A percentile compares a stretch with the other conserved stretches of the same genome.
Conservation (phyloP, 2,888 invertebrate genomes). For the Drosophila ustulata region DNA sequence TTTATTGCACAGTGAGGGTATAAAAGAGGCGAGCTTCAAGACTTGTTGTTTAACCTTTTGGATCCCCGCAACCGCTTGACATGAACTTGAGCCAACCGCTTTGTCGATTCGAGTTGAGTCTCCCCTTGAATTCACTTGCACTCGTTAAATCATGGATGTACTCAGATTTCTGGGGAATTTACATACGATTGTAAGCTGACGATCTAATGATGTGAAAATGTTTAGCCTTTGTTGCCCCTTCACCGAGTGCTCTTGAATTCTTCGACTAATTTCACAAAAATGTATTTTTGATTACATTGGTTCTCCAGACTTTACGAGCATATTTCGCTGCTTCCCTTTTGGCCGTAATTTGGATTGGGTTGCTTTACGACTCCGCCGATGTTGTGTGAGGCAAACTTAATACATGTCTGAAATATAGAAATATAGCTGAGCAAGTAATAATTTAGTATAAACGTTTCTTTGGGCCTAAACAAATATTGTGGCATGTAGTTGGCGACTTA, state of each 20-base stretch:
- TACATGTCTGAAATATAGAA: constrained; percentile 33
- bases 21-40: neutral
- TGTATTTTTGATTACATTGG: constrained; percentile 64
- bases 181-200: constrained; percentile 43
- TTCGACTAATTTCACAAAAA: constrained; percentile 50
- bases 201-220: constrained; percentile 70
- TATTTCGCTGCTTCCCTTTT: neutral
- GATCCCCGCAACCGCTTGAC: constrained; percentile 18
- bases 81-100: constrained; percentile 5
- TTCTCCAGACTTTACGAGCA: constrained; percentile 2
- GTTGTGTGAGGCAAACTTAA: constrained; percentile 10
- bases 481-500: constrained; percentile 69
- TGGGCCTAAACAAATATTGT: constrained; percentile 58
- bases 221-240: constrained; percentile 24
- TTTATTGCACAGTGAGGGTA: constrained; percentile 23
- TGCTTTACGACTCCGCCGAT: neutral
- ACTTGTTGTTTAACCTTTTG: neutral
- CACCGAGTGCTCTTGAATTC: constrained; percentile 17
- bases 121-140: constrained; percentile 12
- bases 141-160: constrained; percentile 17
- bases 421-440: constrained; percentile 60
- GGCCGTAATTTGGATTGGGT: constrained; percentile 31
- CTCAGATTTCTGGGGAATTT: constrained; percentile 35
- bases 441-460: constrained; percentile 45
- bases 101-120: constrained; percentile 5